These are phyloP conservation scores for Catocala sponsa DNA, from an alignment of 2,888 invertebrate genomes.

Conservation along the genomic window DNA sequence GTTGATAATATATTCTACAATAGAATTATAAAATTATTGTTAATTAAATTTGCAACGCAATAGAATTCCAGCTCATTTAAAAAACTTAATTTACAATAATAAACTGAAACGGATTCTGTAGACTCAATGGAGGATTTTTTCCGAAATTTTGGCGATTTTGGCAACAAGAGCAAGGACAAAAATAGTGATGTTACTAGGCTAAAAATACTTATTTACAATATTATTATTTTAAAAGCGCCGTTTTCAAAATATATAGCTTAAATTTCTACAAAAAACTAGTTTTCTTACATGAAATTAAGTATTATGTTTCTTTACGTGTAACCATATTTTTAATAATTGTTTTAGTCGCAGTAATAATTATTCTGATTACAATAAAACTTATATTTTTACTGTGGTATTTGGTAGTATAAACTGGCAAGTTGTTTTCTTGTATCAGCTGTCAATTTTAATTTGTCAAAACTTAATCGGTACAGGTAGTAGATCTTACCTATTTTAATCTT, in stretches of 20 bases:
- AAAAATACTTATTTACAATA: constrained; percentile 13
- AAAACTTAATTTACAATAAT: constrained; percentile 31
- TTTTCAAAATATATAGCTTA: background rate
- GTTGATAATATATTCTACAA: constrained; percentile 42
- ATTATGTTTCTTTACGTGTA: too few relatives aligned
- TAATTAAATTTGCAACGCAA: constrained; percentile 34
- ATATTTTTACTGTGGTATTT: too few relatives aligned
- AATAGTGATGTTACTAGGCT: constrained; percentile 47
- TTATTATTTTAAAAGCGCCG: background rate
- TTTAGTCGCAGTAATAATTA: too few relatives aligned
- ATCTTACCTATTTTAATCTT: too few relatives aligned
- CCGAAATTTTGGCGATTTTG: constrained; percentile 56
- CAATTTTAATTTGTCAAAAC: background rate
- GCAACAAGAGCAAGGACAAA: constrained; percentile 53
- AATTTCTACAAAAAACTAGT: too few relatives aligned
- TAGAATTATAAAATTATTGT: constrained; percentile 28
- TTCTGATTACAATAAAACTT: too few relatives aligned
- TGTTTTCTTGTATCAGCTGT: constrained; percentile 12
- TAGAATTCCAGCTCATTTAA: constrained; percentile 41
- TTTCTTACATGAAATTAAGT: too few relatives aligned
- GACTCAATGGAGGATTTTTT: constrained; percentile 62
- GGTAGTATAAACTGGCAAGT: constrained; percentile 3
- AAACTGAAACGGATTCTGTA: constrained; percentile 38
- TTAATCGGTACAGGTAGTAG: too few relatives aligned
- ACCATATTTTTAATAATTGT: too few relatives aligned